These are phyloP conservation scores for Alosa alosa DNA, from an alignment of 2,113 vertebrate species.

Conservation along the genomic window DNA sequence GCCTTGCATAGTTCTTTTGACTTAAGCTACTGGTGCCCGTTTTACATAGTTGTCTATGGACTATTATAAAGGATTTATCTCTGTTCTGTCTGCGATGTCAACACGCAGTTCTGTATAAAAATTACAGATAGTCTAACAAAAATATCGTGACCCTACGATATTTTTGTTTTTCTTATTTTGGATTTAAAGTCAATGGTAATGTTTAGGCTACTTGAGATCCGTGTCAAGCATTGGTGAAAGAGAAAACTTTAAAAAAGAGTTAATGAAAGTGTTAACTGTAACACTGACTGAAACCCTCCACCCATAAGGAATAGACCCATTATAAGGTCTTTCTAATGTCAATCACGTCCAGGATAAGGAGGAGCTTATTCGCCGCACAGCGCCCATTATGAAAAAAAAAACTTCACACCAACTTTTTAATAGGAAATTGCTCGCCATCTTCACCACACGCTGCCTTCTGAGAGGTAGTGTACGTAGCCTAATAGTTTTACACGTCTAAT, in stretches of 20 bases:
- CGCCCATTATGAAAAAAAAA: conserved; percentile 15
- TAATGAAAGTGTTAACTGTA: not conserved
- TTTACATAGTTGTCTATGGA: not conserved
- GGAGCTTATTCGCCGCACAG: not conserved
- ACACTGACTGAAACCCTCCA: not conserved
- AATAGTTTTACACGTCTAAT: not conserved
- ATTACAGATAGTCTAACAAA: not conserved
- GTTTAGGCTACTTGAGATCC: no score
- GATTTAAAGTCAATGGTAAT: no score
- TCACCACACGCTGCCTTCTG: not conserved
- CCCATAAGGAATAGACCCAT: not conserved
- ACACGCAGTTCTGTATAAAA: not conserved
- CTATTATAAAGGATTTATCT: not conserved
- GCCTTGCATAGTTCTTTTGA: not conserved
- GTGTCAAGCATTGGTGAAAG: not conserved
- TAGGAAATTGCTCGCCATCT: conserved; percentile 23
- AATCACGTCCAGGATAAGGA: conserved; percentile 29
- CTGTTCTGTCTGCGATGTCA: not conserved
- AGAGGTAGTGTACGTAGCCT: not conserved
- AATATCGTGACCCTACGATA: not conserved
- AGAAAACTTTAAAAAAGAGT: not conserved
- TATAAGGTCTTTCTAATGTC: conserved; percentile 38
- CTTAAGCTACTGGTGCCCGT: not conserved
- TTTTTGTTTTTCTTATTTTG: not conserved
- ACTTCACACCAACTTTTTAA: conserved; percentile 10